Base-by-base conservation (phyloP, 2,113 vertebrate genomes). In the Takifugu flavidus region DNA sequence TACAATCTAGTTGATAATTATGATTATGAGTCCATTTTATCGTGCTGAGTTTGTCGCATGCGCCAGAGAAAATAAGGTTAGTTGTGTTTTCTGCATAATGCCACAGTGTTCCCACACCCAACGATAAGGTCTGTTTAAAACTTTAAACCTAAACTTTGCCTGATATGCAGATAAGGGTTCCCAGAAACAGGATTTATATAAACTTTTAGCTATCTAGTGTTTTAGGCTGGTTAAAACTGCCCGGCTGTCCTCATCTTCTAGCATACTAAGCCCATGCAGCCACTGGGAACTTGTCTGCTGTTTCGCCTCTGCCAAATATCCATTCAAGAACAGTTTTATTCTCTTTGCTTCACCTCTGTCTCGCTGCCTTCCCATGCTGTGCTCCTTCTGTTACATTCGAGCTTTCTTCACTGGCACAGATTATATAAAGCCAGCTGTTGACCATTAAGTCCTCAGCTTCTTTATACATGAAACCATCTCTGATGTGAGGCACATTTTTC, bases 401-500 rank as follows among this genome's bases (percentile, higher is more conserved):
- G 42, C 56, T 80, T 53, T 65, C 59, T 62, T 72, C 26, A 20
- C 13, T 80, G 72, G 59, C 2, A 72, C 74, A 70, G 75, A 64
- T 50, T 65, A 57, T 59, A 39, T 70, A 60, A 77, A 74, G 56
- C 68, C 86, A 89, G 82, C 80, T 87, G 93, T 88, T 92, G 87
- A 80, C 63, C 55, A 91, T 94, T 92, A 93, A 59, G 71, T 27
- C 77, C 77, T 54, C 82, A 59, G 71, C 77, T 84, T 84, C 82
- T 87, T 84, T 81, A 70, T 13, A 83, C 70, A 73, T 87, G 64
- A 80, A 82, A 83, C 86, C 88, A 89, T 86, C 82, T 71, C 84
- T 91, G 84, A 85, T 81, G 88, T 89, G 76, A 92, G 79, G 68
- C 84, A 90, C 51, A 81, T 90, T 80, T 86, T 93, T 92, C 89